Conservation (phyloP, 2,888 invertebrate genomes). For the Neoscelio sp. region DNA sequence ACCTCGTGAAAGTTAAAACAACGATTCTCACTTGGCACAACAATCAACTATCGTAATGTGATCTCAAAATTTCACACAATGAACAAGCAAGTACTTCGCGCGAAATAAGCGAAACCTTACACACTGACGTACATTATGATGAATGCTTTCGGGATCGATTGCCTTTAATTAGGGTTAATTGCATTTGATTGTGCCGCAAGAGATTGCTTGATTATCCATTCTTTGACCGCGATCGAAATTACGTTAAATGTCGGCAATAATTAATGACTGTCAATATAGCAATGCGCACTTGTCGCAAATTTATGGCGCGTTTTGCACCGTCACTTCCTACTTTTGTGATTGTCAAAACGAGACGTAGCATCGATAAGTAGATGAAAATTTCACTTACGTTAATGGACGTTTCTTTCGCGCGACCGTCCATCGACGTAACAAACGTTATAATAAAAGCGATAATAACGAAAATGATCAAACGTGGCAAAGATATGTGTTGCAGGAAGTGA, state of each 20-base stretch:
- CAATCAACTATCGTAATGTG: slow-evolving; percentile 56
- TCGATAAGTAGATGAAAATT: slow-evolving; percentile 10
- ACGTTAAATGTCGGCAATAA: slow-evolving; percentile 61
- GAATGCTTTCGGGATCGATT: slow-evolving; percentile 77
- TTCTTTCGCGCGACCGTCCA: slow-evolving; percentile 18
- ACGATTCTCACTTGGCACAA: slow-evolving; percentile 25
- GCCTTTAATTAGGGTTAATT: slow-evolving; percentile 81
- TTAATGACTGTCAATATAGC: slow-evolving; percentile 51
- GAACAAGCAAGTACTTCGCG: slow-evolving; percentile 54
- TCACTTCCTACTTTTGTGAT: slow-evolving; percentile 79
- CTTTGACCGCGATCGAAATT: slow-evolving; percentile 71
- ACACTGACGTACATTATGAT: slow-evolving; percentile 69
- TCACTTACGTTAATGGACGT: neutral
- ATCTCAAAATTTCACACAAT: slow-evolving; percentile 61
- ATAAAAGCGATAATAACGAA: slow-evolving; percentile 33
- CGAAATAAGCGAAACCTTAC: slow-evolving; percentile 19
- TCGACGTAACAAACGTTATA: slow-evolving; percentile 25
- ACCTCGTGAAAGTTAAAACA: slow-evolving; percentile 50
- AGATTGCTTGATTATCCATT: slow-evolving; percentile 71
- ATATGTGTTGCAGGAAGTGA: neutral
- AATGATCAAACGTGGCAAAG: too few relatives aligned
- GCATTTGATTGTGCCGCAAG: slow-evolving; percentile 76
- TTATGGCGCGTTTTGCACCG: slow-evolving; percentile 63
- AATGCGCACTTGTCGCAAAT: slow-evolving; percentile 51
- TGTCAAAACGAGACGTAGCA: slow-evolving; percentile 5